Conservation (phyloP, 2,797 vertebrate genomes). For the Linurgus olivaceus region DNA sequence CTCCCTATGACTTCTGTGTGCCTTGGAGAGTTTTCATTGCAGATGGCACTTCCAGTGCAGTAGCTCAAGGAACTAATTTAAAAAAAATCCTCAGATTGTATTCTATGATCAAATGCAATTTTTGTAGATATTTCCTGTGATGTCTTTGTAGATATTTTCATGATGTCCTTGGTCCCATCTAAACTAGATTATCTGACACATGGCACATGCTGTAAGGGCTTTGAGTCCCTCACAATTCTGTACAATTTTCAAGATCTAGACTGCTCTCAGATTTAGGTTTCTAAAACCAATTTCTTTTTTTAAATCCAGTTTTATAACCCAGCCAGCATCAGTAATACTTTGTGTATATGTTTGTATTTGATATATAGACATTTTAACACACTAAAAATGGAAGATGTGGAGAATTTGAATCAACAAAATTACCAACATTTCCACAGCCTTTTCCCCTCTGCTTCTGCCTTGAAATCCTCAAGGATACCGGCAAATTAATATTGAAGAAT, state of each 20-base stretch:
- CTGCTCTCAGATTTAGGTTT: background rate
- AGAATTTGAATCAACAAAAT: background rate
- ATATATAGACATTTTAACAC: background rate
- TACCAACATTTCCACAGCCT: background rate
- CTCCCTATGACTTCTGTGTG: background rate
- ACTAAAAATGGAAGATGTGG: background rate
- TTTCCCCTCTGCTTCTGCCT: background rate
- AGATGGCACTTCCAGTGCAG: background rate
- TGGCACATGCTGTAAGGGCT: background rate
- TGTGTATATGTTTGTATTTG: background rate
- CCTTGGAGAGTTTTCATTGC: background rate
- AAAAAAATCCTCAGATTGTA: accelerated
- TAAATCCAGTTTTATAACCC: background rate
- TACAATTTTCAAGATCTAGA: background rate
- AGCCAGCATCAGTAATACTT: background rate
- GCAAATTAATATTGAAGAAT: background rate
- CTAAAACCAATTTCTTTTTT: background rate
- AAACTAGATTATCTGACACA: background rate
- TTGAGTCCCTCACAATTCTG: background rate
- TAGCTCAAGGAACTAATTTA: background rate
- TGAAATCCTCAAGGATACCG: background rate
- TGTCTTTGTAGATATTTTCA: background rate
- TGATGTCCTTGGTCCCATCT: background rate
- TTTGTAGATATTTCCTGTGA: background rate
- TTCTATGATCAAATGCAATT: background rate